Evolutionary conservation across 2,797 vertebrate genomes (phyloP), one percentile per base, ranked within the genome.

Genomic region (Pseudomugil tenellus): DNA sequence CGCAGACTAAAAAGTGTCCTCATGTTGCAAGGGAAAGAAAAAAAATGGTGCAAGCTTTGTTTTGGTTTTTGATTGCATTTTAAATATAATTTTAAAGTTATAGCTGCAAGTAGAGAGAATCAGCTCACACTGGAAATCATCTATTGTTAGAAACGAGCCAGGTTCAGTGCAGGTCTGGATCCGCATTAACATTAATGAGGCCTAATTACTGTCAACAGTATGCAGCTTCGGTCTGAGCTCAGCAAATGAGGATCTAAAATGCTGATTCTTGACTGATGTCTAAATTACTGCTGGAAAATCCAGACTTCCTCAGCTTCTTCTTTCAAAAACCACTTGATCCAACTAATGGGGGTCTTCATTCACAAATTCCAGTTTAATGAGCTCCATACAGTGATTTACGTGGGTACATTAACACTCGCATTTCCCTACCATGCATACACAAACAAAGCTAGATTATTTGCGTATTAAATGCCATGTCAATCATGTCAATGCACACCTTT

Each of bases 171-270:
- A 49, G 17, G 23, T 56, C 37, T 28, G 41, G 39, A 55, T 61
- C 43, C 39, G 10, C 34, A 52, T 61, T 43, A 56, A 37, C 35
- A 41, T 51, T 61, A 70, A 70, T 39, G 26, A 65, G 53, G 52
- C 21, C 12, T 57, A 69, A 63, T 58, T 39, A 69, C 54, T 39
- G 60, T 25, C 26, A 51, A 63, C 55, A 31, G 46, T 39, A 23
- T 29, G 54, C 49, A 54, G 54, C 53, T 63, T 29, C 19, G 61
- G 57, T 52, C 60, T 32, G 53, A 52, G 46, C 65, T 46, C 28
- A 67, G 53, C 4, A 49, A 53, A 39, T 28, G 43, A 21, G 35
- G 26, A 54, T 43, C 48, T 34, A 29, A 25, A 60, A 61, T 17
- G 21, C 17, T 8, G 4, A 61, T 14, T 6, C 14, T 34, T 55